phyloP scores from a whole-genome alignment of 2,797 vertebrate species.

The Protonibea diacanthus region DNA sequence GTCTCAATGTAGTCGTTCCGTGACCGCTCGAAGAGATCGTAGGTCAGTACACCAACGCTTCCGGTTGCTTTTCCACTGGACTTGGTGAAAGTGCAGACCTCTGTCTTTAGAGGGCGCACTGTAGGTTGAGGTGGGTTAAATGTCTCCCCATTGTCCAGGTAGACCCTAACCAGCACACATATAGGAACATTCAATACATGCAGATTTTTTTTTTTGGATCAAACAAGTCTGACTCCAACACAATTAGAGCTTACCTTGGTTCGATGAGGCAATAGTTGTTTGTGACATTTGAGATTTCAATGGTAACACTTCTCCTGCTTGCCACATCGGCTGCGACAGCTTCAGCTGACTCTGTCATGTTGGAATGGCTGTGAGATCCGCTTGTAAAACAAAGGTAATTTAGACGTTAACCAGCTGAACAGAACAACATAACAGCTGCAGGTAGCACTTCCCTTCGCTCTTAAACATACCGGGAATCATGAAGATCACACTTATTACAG shows the following conservation, averaged over 20 bases:
- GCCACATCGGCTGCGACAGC: slow-evolving; percentile 74
- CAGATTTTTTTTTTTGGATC: background rate
- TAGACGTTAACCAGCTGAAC: slow-evolving; percentile 16
- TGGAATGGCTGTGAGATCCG: slow-evolving; percentile 44
- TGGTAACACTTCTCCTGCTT: slow-evolving; percentile 74
- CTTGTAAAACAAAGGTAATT: slow-evolving; percentile 39
- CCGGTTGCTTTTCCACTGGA: slow-evolving; percentile 57
- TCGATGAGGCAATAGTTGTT: slow-evolving; percentile 81
- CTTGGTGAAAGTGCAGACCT: slow-evolving; percentile 83
- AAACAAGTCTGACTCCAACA: background rate
- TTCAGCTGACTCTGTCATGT: slow-evolving; percentile 81
- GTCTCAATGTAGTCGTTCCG: slow-evolving; percentile 70
- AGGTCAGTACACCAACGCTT: slow-evolving; percentile 81
- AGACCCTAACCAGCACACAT: slow-evolving; percentile 64
- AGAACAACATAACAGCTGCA: background rate
- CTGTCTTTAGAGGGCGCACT: slow-evolving; percentile 73
- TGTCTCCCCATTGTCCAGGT: slow-evolving; percentile 78
- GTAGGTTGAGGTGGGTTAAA: slow-evolving; percentile 83
- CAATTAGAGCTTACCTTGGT: slow-evolving; percentile 69
- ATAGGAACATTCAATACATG: background rate
- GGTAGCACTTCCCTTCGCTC: background rate
- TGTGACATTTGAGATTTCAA: slow-evolving; percentile 81
- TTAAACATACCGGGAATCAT: background rate
- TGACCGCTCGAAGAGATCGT: slow-evolving; percentile 72
- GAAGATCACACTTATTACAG: slow-evolving; percentile 14